Percentiles rank a stretch among this genome's conserved stretches.
Evolutionary conservation across 2,888 invertebrate genomes (phyloP).

Genomic region (Thalpophila matura): DNA sequence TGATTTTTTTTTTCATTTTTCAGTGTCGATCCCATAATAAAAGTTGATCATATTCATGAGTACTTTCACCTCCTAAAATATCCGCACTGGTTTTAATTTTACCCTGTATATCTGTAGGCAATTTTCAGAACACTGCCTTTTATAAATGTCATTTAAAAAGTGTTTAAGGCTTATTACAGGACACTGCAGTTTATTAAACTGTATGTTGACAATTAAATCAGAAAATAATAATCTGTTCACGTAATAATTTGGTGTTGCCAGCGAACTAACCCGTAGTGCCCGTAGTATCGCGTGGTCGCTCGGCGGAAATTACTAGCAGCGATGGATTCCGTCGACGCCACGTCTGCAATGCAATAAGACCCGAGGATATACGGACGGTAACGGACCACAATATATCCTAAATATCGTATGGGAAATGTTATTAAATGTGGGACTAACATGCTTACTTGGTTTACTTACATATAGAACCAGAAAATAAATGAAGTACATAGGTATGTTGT

Average conservation of each 20-base stretch:
- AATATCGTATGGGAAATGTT: constrained; percentile 52
- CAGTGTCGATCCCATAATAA: no score
- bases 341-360: constrained; percentile 60
- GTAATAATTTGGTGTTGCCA: constrained; percentile 34
- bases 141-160: no score
- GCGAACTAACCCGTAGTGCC: constrained; percentile 30
- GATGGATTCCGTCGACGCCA: constrained; percentile 62
- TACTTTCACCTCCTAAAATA: no score
- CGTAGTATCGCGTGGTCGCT: constrained; percentile 45
- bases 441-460: constrained; percentile 6
- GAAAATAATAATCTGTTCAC: constrained; percentile 8
- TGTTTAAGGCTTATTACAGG: no score
- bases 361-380: constrained; percentile 56
- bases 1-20: no score
- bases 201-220: not conserved
- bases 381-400: constrained; percentile 54
- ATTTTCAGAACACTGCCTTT: no score
- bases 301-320: constrained; percentile 77
- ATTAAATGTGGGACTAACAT: constrained; percentile 53
- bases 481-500: no score
- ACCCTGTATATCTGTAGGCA: no score
- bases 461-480: no score
- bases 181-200: not conserved
- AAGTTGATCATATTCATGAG: no score
- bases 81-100: no score